These are phyloP conservation scores for Amiota mariae DNA, from an alignment of 2,888 invertebrate genomes.

Conservation along the genomic window DNA sequence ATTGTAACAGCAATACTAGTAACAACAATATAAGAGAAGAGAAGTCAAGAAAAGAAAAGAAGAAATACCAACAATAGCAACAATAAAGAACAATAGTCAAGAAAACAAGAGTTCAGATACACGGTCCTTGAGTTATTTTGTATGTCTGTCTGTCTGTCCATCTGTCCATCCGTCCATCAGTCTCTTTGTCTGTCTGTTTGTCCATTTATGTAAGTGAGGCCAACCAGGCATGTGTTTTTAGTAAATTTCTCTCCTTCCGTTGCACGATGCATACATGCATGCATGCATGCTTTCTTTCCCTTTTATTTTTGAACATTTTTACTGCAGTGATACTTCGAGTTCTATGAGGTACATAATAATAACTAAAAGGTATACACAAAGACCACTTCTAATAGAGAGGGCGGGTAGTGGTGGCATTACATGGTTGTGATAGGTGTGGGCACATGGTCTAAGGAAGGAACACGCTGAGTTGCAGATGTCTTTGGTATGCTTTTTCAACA, in stretches of 20 bases:
- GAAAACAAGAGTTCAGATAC: background rate
- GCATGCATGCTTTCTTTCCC: slow-evolving; percentile 43
- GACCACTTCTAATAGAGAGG: background rate
- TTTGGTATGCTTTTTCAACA: slow-evolving; percentile 46
- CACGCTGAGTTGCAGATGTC: slow-evolving; percentile 13
- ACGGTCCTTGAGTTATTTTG: background rate
- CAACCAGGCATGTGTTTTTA: slow-evolving; percentile 2
- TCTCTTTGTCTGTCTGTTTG: background rate
- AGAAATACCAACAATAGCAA: slow-evolving; percentile 15
- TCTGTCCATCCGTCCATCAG: background rate
- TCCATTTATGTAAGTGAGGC: background rate
- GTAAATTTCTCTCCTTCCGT: slow-evolving; percentile 15
- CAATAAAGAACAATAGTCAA: background rate
- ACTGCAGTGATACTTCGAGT: slow-evolving; percentile 35
- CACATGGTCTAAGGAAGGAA: background rate
- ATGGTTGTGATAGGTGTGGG: background rate
- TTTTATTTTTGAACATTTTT: slow-evolving; percentile 51
- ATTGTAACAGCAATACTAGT: background rate
- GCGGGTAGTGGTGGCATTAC: background rate
- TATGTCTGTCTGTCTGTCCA: background rate
- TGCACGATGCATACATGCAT: too few species aligned
- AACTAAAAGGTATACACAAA: slow-evolving; percentile 25
- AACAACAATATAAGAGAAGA: background rate
- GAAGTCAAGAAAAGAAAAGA: background rate
- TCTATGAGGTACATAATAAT: slow-evolving; percentile 25